Base-by-base conservation (phyloP, 2,888 invertebrate species). In the Melanotus villosus region DNA sequence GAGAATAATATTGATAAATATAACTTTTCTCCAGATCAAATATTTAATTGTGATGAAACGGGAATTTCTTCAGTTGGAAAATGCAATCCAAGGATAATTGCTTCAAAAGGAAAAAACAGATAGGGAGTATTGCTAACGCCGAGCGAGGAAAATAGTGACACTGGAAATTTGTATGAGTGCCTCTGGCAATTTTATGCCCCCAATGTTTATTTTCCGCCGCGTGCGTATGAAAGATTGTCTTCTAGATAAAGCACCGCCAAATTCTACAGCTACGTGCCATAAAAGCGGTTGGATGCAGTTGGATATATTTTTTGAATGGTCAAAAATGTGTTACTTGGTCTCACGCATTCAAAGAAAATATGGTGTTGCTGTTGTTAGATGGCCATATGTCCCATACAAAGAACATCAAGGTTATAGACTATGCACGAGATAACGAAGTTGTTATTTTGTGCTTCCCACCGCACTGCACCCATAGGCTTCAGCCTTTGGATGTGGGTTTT, bases 81-180 rank as follows among this genome's bases (percentile, higher is more conserved):
- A 7, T 26, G 26, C 26, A 26, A 26, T 5, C 26, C 26, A 26
- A n/a, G n/a, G n/a, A n/a, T n/a, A n/a, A 26, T 26, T 26, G 52
- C 14, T 12, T 2, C 14, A 54, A 34, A 34, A 1, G 54, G 14
- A 54, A 34, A 54, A n/a, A 32, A 32, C 54, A 54, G 32, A 54
- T 54, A 14, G 54, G 9, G 6, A 5, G 32, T 18, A 9, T 54
- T 14, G 32, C 19, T 32, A 6, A 10, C 3, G 54, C 54, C n/a
- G 34, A 54, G 30, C n/a, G 32, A 23, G 52, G 32, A n/a, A 18
- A 12, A 18, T 23, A n/a, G 21, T 19, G 26, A 30, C 52, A 10
- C 4, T 12, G 10, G 32, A 26, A 30, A 5, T 26, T 26, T 19
- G 12, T n/a, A 52, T 52, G 30, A 32, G 26, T n/a, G 52, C 26